Percentiles rank a stretch among this genome's conserved stretches.
phyloP scores from a whole-genome alignment of 2,797 vertebrate species.

The Sebastes cheni region DNA sequence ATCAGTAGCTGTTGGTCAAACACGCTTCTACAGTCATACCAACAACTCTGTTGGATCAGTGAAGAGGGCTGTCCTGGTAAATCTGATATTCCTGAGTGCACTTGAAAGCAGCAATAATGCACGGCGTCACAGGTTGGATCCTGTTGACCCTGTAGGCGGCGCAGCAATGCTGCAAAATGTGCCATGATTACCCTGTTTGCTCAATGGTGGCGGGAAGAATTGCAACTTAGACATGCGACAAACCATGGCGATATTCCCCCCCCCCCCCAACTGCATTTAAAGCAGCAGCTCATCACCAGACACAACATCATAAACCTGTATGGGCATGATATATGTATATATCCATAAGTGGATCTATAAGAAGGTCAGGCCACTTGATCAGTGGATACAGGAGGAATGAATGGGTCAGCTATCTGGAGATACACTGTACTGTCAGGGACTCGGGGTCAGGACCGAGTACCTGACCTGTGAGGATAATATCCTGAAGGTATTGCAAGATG shows the following conservation, averaged over 20 bases:
- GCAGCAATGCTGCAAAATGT: constrained; percentile 46
- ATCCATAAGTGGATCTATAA: constrained; percentile 10
- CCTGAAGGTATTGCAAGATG: constrained; percentile 10
- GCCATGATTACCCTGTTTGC: constrained; percentile 45
- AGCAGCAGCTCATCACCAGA: constrained; percentile 9
- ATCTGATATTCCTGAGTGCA: constrained; percentile 32
- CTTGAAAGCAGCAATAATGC: constrained; percentile 33
- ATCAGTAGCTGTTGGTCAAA: not conserved
- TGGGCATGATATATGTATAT: not conserved
- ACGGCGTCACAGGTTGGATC: constrained; percentile 36
- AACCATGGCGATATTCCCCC: not conserved
- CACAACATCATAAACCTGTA: constrained; percentile 1
- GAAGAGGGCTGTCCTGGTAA: constrained; percentile 15
- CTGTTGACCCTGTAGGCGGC: constrained; percentile 23
- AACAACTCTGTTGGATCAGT: not conserved
- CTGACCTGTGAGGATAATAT: constrained; percentile 12
- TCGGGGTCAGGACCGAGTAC: constrained; percentile 1
- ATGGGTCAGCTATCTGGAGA: constrained; percentile 24
- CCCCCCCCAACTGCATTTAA: not conserved
- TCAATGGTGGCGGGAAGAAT: constrained; percentile 41
- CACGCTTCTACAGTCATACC: not conserved
- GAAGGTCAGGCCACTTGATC: constrained; percentile 41
- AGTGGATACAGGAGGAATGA: not conserved
- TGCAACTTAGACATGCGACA: constrained; percentile 37
- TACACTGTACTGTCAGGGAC: constrained; percentile 6